Evolutionary conservation across 2,888 invertebrate genomes (phyloP).

Genomic region (Nemotelus nigrinus): DNA sequence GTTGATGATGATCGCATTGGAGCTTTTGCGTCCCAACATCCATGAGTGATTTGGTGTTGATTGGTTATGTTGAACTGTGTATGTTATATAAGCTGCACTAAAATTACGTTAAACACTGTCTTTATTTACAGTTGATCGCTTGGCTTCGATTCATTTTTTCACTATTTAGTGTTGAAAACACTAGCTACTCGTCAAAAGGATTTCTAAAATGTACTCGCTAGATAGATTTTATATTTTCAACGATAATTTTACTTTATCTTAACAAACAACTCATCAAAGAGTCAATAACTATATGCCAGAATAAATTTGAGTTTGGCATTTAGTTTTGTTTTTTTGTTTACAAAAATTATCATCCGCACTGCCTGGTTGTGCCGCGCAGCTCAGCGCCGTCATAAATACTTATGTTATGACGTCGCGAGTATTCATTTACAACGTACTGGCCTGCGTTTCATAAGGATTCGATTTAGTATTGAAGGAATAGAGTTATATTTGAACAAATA

Average conservation of each 20-base stretch:
- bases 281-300: slow-evolving; percentile 25
- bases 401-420: slow-evolving; percentile 78
- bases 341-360: slow-evolving; percentile 79
- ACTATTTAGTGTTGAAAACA: slow-evolving; percentile 21
- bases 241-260: slow-evolving; percentile 20
- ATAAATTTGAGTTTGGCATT: slow-evolving; percentile 1
- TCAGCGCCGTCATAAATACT: slow-evolving; percentile 81
- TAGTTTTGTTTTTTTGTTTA: slow-evolving; percentile 23
- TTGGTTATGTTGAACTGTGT: not conserved
- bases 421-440: slow-evolving; percentile 78
- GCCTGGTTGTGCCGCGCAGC: slow-evolving; percentile 79
- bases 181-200: slow-evolving; percentile 4
- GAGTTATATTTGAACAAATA: not conserved
- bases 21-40: too few species aligned
- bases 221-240: slow-evolving; percentile 16
- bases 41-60: not conserved
- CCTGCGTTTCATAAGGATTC: slow-evolving; percentile 64
- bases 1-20: slow-evolving; percentile 1
- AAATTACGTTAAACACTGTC: not conserved
- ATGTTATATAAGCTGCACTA: not conserved
- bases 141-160: slow-evolving; percentile 9
- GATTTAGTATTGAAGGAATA: not conserved
- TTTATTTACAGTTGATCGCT: slow-evolving; percentile 2
- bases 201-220: slow-evolving; percentile 16
- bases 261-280: slow-evolving; percentile 23